A percentile compares a stretch with the other conserved stretches of the same genome.
Conservation (phyloP, 2,113 vertebrate species). For the Oncorhynchus keta region DNA sequence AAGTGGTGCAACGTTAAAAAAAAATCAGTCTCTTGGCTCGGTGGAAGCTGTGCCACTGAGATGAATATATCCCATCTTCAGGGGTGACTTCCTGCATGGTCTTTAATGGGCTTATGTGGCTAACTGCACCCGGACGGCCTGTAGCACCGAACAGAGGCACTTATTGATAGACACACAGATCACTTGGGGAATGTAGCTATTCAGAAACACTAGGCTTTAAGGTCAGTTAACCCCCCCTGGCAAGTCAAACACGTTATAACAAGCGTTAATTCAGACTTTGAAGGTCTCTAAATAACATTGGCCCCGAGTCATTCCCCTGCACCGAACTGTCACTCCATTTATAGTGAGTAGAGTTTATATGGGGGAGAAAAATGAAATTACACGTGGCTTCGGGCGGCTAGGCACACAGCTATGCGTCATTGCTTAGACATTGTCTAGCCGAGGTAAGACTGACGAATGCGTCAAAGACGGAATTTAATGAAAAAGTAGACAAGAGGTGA, state of each 20-base stretch:
- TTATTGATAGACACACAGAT: constrained; percentile 66
- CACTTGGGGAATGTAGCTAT: constrained; percentile 45
- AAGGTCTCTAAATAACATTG: constrained; percentile 74
- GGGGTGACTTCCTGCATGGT: constrained; percentile 53
- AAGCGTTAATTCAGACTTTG: constrained; percentile 73
- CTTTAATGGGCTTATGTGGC: constrained; percentile 65
- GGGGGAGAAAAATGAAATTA: neutral
- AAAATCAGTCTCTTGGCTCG: constrained; percentile 42
- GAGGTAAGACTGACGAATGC: constrained; percentile 14
- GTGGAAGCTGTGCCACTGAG: constrained; percentile 37
- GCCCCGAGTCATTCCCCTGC: constrained; percentile 61
- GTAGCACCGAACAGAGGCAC: constrained; percentile 49
- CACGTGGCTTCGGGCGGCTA: constrained; percentile 34
- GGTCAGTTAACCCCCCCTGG: constrained; percentile 72
- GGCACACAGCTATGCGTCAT: neutral
- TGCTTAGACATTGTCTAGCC: constrained; percentile 7
- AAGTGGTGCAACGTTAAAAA: constrained; percentile 33
- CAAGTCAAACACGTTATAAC: constrained; percentile 67
- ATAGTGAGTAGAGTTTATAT: constrained; percentile 37
- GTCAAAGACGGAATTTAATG: neutral
- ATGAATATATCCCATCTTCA: constrained; percentile 53
- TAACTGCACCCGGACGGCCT: constrained; percentile 37
- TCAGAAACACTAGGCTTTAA: constrained; percentile 63
- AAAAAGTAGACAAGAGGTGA: neutral
- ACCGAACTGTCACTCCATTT: constrained; percentile 36